These are phyloP conservation scores for Numenius phaeopus DNA, from an alignment of 2,797 vertebrate genomes.

Conservation along the genomic window DNA sequence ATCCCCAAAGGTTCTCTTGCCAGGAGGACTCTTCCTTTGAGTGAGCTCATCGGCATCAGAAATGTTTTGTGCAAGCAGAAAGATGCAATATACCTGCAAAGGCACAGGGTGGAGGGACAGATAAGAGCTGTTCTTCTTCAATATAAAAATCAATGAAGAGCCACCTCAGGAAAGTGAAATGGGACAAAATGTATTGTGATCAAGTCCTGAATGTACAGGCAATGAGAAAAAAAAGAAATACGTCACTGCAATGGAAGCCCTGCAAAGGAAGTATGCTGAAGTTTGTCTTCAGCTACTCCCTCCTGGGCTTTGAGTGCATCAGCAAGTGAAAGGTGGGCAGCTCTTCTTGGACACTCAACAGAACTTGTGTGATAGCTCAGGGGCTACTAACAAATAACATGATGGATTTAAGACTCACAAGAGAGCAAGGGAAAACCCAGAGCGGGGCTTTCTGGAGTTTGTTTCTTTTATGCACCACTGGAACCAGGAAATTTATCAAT, in stretches of 20 bases:
- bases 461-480: slow-evolving; percentile 64
- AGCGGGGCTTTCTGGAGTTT: slow-evolving; percentile 58
- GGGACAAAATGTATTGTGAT: background rate
- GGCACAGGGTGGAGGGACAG: background rate
- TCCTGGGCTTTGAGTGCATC: background rate
- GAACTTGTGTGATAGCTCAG: background rate
- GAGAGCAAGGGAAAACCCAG: slow-evolving; percentile 65
- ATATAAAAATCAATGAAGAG: background rate
- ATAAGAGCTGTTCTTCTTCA: background rate
- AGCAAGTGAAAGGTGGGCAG: background rate
- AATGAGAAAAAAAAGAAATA: background rate
- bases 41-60: background rate
- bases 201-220: background rate
- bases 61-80: background rate
- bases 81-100: background rate
- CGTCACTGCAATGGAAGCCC: background rate
- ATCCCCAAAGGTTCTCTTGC: background rate
- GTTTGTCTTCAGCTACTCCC: background rate
- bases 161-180: background rate
- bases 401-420: background rate
- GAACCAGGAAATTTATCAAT: slow-evolving; percentile 55
- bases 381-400: background rate
- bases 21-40: background rate
- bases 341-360: background rate
- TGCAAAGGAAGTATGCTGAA: background rate